These are phyloP conservation scores for Amphiura filiformis DNA, from an alignment of 35 echinoderm and acorn worm genomes.

Conservation along the genomic window DNA sequence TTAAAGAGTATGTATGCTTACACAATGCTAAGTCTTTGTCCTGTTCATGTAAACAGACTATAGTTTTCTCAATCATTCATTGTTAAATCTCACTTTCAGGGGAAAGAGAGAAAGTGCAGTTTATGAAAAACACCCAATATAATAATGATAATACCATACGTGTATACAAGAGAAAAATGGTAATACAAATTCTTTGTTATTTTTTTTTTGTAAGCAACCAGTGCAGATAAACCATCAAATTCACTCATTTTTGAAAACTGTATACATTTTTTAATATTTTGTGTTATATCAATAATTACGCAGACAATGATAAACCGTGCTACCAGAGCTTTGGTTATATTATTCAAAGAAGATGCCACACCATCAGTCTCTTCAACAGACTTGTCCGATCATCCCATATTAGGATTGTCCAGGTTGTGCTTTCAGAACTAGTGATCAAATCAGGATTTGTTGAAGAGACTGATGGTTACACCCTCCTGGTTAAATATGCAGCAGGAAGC, in stretches of 20 bases:
- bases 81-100: not conserved
- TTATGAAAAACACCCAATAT: not conserved
- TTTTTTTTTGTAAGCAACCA: not conserved
- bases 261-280: not conserved
- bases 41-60: not conserved
- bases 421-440: no score
- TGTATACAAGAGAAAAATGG: slow-evolving; percentile 14
- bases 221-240: slow-evolving; percentile 7
- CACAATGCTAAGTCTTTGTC: no score
- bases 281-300: not conserved
- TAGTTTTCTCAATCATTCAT: not conserved
- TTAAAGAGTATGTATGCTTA: no score
- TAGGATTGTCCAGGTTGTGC: no score
- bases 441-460: not conserved
- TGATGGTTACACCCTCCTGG: not conserved
- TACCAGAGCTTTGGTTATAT: not conserved
- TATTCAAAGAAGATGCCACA: no score
- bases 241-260: not conserved
- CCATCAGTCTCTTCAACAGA: no score
- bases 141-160: slow-evolving; percentile 1
- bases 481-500: slow-evolving; percentile 13
- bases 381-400: no score
- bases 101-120: not conserved
- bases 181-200: slow-evolving; percentile 8
- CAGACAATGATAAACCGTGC: not conserved